Conservation (phyloP, 2,797 vertebrate species). For the Hirundo rustica region DNA sequence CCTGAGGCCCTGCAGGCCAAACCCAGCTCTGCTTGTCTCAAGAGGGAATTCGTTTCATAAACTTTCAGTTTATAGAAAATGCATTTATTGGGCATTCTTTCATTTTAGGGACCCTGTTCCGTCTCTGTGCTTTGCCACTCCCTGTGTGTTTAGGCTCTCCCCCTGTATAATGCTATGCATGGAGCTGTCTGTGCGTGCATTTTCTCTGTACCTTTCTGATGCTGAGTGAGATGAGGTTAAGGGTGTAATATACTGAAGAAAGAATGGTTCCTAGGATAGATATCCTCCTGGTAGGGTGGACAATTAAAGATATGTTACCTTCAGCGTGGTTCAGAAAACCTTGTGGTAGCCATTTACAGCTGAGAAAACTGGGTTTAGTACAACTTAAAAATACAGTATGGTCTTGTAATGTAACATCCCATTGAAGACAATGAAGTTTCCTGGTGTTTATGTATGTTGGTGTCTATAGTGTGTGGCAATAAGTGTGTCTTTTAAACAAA, state of each 20-base stretch:
- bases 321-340: not conserved
- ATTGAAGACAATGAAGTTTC: not conserved
- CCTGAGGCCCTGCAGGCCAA: not conserved
- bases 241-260: conserved; percentile 21
- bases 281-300: not conserved
- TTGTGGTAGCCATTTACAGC: not conserved
- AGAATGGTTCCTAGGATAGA: conserved; percentile 22
- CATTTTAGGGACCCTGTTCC: not conserved
- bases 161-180: not conserved
- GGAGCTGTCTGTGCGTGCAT: not conserved
- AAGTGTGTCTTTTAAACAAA: not conserved
- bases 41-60: not conserved
- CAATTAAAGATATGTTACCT: not conserved
- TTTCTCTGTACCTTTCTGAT: not conserved
- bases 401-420: not conserved
- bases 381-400: not conserved
- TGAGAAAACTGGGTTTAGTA: not conserved
- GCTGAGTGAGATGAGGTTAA: conserved; percentile 51
- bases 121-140: not conserved
- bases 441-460: not conserved
- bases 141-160: not conserved
- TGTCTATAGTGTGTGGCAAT: not conserved
- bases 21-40: not conserved
- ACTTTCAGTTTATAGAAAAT: not conserved
- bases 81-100: not conserved